phyloP scores from a whole-genome alignment of 1,140 invertebrate species.

The Acromyrmex heyeri region DNA sequence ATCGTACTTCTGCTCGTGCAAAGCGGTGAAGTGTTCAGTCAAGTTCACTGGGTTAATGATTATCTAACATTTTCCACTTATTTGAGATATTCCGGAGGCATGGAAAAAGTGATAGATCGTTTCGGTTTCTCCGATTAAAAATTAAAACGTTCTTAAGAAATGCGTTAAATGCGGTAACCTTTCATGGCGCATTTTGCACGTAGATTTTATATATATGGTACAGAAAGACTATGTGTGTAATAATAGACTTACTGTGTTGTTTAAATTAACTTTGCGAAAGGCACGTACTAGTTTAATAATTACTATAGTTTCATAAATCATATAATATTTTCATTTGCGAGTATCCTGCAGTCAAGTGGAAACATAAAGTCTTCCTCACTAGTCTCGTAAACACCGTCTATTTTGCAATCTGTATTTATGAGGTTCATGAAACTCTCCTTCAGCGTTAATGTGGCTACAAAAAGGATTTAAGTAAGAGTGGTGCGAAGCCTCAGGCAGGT shows the following conservation, averaged over 20 bases:
- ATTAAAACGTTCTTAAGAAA: constrained; percentile 7
- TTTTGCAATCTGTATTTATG: constrained; percentile 36
- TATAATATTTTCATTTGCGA: constrained; percentile 17
- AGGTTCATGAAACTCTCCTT: constrained; percentile 31
- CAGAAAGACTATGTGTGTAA: constrained; percentile 7
- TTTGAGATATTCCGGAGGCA: constrained; percentile 18
- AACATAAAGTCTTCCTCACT: constrained; percentile 44
- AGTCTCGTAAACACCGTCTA: constrained; percentile 42
- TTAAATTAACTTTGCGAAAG: constrained; percentile 35
- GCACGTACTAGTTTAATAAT: constrained; percentile 13
- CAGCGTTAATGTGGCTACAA: constrained; percentile 16
- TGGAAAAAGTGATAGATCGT: constrained; percentile 35
- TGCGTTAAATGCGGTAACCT: constrained; percentile 19
- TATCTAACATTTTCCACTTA: constrained; percentile 51
- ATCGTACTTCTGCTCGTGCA: background rate
- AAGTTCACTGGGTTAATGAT: constrained; percentile 75
- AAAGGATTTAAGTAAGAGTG: constrained; percentile 33
- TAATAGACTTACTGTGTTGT: constrained; percentile 3
- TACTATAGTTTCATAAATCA: constrained; percentile 29
- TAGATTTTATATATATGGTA: constrained; percentile 2
- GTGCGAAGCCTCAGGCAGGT: background rate
- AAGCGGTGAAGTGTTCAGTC: background rate
- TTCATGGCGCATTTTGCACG: background rate
- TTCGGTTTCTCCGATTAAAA: constrained; percentile 27
- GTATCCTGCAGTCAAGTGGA: constrained; percentile 2